These are phyloP conservation scores for Ophioninae sp. DNA, from an alignment of 2,888 invertebrate species.

Conservation along the genomic window DNA sequence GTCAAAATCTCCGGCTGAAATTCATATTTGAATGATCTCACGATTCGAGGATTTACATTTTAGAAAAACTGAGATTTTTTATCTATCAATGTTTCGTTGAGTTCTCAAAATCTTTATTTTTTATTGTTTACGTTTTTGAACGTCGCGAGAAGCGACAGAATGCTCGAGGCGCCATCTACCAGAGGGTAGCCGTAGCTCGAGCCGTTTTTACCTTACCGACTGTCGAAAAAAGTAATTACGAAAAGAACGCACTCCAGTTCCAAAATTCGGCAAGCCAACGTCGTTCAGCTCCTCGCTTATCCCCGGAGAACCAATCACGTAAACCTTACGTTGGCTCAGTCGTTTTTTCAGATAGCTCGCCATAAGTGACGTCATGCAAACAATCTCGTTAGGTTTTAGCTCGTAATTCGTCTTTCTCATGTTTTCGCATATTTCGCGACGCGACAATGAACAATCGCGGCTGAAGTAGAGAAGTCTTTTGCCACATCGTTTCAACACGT, in stretches of 20 bases:
- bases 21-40: conserved; percentile 7
- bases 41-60: background rate
- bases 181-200: too few species aligned
- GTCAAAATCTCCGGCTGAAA: conserved; percentile 61
- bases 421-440: conserved; percentile 83
- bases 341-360: conserved; percentile 83
- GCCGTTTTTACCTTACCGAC: too few species aligned
- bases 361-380: conserved; percentile 82
- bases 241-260: conserved; percentile 50
- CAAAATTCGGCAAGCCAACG: conserved; percentile 55
- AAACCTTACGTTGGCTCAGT: conserved; percentile 81
- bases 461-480: conserved; percentile 86
- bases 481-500: conserved; percentile 81
- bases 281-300: conserved; percentile 55
- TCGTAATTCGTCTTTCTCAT: conserved; percentile 83
- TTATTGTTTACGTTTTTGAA: too few species aligned
- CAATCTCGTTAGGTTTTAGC: conserved; percentile 81
- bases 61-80: too few species aligned
- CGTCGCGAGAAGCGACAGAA: too few species aligned
- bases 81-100: too few species aligned
- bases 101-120: too few species aligned
- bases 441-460: conserved; percentile 86
- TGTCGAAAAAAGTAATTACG: conserved; percentile 15
- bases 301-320: conserved; percentile 71
- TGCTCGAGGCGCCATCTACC: too few species aligned